Conservation (phyloP, 2,113 vertebrate genomes). For the Symphodus melops region DNA sequence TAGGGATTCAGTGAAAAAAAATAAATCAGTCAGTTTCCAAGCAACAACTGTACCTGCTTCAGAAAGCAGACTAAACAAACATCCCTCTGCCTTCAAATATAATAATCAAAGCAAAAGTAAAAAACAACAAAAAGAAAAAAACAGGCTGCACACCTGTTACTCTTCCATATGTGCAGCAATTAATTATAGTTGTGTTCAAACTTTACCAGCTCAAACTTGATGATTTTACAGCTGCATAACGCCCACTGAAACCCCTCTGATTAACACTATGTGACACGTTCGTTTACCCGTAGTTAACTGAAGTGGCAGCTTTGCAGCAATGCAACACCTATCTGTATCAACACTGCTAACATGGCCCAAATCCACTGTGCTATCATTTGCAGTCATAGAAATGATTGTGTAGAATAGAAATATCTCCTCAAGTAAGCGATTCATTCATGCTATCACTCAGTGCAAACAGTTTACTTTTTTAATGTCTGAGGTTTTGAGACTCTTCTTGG, state of each 20-base stretch:
- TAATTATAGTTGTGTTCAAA: neutral
- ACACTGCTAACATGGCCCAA: neutral
- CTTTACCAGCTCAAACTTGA: slow-evolving; percentile 14
- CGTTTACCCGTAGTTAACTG: neutral
- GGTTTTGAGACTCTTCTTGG: slow-evolving; percentile 4
- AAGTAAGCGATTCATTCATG: neutral
- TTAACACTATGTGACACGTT: neutral
- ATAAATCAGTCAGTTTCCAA: slow-evolving; percentile 18
- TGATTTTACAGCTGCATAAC: neutral
- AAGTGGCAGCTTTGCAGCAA: neutral
- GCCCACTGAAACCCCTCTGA: neutral
- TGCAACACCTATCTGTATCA: neutral
- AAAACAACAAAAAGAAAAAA: too few species aligned
- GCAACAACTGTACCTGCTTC: slow-evolving; percentile 20
- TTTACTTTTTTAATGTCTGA: slow-evolving; percentile 17
- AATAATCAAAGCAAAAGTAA: slow-evolving; percentile 12
- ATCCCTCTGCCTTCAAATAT: neutral
- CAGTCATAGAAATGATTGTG: neutral
- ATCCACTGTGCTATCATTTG: neutral
- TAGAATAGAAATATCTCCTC: neutral
- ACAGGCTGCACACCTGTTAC: slow-evolving; percentile 29
- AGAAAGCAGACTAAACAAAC: neutral
- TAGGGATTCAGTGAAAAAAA: slow-evolving; percentile 25
- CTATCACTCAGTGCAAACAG: neutral
- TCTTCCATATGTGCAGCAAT: neutral